phyloP scores from a whole-genome alignment of 92 coral and sea anemone genomes.

The Palythoa grandiflora region DNA sequence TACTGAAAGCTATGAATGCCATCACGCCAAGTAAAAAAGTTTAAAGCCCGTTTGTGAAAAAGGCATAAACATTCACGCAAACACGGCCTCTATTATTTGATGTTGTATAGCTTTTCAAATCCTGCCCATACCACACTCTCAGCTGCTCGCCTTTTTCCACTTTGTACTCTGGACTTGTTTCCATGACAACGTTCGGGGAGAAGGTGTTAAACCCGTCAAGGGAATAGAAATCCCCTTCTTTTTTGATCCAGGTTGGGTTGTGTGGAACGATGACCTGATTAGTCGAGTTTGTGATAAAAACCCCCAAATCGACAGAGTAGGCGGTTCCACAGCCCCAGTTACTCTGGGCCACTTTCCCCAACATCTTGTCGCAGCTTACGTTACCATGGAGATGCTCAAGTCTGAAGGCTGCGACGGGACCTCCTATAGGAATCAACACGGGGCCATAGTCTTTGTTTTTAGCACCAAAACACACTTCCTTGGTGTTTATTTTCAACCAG shows the following conservation, averaged over 20 bases:
- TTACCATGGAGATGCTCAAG: too few relatives aligned
- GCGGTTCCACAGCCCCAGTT: constrained; percentile 28
- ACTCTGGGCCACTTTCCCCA: neutral
- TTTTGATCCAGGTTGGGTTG: neutral
- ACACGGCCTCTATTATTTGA: neutral
- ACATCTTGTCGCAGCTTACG: too few relatives aligned
- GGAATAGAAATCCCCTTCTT: neutral
- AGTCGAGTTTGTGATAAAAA: neutral
- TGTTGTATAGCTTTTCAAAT: neutral
- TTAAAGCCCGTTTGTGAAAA: too few relatives aligned
- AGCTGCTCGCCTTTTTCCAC: neutral
- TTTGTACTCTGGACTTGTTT: neutral
- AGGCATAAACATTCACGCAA: constrained; percentile 6
- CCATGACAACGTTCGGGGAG: constrained; percentile 8
- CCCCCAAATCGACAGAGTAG: neutral
- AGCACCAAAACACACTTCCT: constrained; percentile 3
- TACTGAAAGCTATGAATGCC: too few relatives aligned
- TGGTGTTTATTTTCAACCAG: neutral
- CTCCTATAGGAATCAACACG: too few relatives aligned
- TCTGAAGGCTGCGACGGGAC: too few relatives aligned
- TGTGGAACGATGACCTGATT: neutral
- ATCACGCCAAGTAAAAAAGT: too few relatives aligned
- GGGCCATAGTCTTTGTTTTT: neutral
- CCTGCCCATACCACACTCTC: constrained; percentile 13
- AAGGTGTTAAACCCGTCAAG: neutral